phyloP scores from a whole-genome alignment of 2,888 invertebrate species.

The Nemapogon koenigi region DNA sequence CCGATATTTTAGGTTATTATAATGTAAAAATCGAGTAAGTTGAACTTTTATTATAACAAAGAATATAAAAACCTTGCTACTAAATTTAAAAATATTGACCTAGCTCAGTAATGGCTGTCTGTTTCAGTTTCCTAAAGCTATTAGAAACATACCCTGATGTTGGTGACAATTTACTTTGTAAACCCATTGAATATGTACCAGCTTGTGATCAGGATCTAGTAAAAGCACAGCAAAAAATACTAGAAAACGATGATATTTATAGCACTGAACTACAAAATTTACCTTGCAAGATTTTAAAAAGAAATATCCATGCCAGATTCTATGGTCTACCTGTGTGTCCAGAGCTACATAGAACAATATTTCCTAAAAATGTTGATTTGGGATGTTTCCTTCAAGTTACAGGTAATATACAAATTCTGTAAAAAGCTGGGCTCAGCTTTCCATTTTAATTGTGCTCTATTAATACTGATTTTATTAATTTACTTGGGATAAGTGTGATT shows the following conservation, averaged over 20 bases:
- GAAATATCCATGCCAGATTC: conserved; percentile 72
- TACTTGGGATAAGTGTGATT: no score
- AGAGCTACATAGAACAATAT: conserved; percentile 68
- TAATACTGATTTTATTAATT: no score
- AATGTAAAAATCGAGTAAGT: conserved; percentile 75
- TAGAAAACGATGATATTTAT: conserved; percentile 34
- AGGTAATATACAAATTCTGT: conserved; percentile 54
- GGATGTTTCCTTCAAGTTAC: conserved; percentile 77
- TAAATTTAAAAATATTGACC: background rate
- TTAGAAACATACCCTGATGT: conserved; percentile 72
- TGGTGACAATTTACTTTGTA: conserved; percentile 71
- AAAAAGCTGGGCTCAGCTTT: background rate
- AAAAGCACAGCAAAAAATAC: conserved; percentile 65
- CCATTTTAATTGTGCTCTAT: no score
- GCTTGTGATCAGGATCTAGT: conserved; percentile 69
- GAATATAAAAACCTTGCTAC: background rate
- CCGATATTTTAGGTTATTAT: conserved; percentile 67
- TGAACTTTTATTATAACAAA: no score
- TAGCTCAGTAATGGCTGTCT: background rate
- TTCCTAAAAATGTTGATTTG: conserved; percentile 75
- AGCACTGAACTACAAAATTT: conserved; percentile 25
- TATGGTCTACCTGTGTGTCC: conserved; percentile 73
- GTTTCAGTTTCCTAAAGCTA: conserved; percentile 71
- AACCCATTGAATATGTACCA: conserved; percentile 67
- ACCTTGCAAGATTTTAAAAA: conserved; percentile 52